Evolutionary conservation across 2,888 invertebrate genomes (phyloP).

Genomic region (Mesorhabditis spiculigera): DNA sequence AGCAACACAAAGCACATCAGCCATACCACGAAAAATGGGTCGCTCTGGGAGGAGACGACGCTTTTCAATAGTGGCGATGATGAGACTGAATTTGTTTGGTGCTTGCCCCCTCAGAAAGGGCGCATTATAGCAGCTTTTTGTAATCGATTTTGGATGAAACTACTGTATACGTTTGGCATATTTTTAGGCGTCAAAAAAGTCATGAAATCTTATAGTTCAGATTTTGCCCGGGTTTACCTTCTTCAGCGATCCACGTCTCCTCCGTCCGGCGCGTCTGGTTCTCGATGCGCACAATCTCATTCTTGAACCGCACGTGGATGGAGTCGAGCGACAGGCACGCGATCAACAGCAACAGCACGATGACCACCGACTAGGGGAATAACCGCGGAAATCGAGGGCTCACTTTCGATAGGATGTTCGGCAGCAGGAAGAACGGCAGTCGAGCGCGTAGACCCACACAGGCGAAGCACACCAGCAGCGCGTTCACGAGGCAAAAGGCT

Average conservation of each 20-base stretch:
- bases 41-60: background rate
- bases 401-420: background rate
- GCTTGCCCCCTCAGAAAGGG: no score
- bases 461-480: background rate
- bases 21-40: constrained; percentile 2
- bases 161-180: no score
- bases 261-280: background rate
- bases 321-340: background rate
- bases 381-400: background rate
- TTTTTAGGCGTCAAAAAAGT: no score
- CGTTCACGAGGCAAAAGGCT: constrained; percentile 1
- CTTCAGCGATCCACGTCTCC: background rate
- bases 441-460: background rate
- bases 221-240: background rate
- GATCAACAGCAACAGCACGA: background rate
- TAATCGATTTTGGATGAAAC: no score
- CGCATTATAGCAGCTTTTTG: no score
- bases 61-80: background rate
- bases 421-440: background rate
- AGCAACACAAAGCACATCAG: constrained; percentile 4
- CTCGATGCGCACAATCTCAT: background rate
- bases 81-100: background rate
- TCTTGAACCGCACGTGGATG: background rate
- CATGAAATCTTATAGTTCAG: no score
- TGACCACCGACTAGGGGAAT: background rate